Base-by-base conservation (phyloP, 2,888 invertebrate species). In the Acronicta aceris region DNA sequence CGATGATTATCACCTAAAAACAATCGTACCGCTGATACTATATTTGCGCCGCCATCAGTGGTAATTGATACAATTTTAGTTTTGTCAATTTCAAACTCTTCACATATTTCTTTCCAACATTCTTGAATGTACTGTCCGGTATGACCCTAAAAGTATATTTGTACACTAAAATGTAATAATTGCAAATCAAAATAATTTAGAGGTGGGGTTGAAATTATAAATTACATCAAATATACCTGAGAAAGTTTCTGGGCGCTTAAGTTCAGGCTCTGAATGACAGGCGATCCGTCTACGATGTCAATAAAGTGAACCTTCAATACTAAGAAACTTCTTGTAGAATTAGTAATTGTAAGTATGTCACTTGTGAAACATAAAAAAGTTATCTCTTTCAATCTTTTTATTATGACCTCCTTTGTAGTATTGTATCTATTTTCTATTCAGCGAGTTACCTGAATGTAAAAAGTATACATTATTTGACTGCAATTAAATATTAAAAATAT, bases 21-120 rank as follows among this genome's bases (percentile, higher is more conserved):
- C 55, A 62, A 36, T 50, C 59, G 59, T 57, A 79, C 79, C 53
- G 81, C 78, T 51, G 79, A 59, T 25, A 81, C 78, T 54, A 82
- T 81, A 62, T 76, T 82, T 48, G 62, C 59, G 21, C 79, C 78
- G 47, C 75, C 75, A 78, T 81, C 80, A 63, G 76, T 80, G 67
- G 78, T 73, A 61, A 82, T 73, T 9, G 68, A 74, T 61, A 74
- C 55, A 42, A 76, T 76, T 43, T 49, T 43, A 47, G 30, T 43
- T 45, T 64, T 51, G 42, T 61, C 56, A 41, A 59, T 52, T 38
- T 25, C 36, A 59, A 65, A 59, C 59, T 56, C 65, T 46, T 64
- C 51, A 38, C 17, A 38, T 30, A 30, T 30, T 30, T 30, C 30
- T 30, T 30, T 30, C 30, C 55, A 59, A 57, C 64, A 61, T 67